Conservation (phyloP, 2,113 vertebrate species). For the Alaudala cheleensis region DNA sequence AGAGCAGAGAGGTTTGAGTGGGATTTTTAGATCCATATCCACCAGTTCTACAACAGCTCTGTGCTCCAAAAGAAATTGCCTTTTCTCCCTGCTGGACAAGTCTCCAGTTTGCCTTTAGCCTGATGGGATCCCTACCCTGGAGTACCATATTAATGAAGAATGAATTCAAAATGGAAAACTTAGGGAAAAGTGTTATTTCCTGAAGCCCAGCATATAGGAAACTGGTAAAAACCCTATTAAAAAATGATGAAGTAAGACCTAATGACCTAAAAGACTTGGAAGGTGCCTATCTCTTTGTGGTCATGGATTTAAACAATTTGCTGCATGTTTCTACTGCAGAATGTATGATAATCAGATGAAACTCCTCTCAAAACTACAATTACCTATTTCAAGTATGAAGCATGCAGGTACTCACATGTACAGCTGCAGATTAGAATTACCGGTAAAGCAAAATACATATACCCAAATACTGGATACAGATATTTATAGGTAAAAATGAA, state of each 20-base stretch:
- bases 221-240: background rate
- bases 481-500: background rate
- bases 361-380: background rate
- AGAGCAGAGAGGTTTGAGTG: background rate
- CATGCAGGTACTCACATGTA: background rate
- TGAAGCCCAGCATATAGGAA: background rate
- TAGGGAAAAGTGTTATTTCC: background rate
- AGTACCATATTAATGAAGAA: background rate
- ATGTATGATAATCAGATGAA: background rate
- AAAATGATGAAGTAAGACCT: background rate
- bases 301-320: background rate
- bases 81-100: background rate
- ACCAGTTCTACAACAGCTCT: background rate
- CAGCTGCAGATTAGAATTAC: background rate
- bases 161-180: background rate
- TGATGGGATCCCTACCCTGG: background rate
- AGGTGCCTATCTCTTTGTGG: background rate
- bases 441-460: background rate
- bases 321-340: background rate
- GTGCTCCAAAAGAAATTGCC: background rate
- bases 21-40: background rate
- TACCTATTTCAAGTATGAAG: background rate
- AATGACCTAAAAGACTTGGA: background rate
- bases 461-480: background rate
- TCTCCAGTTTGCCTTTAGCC: background rate